A percentile compares a stretch with the other conserved stretches of the same genome.
phyloP scores from a whole-genome alignment of 2,113 vertebrate species.

The Xenopus borealis region DNA sequence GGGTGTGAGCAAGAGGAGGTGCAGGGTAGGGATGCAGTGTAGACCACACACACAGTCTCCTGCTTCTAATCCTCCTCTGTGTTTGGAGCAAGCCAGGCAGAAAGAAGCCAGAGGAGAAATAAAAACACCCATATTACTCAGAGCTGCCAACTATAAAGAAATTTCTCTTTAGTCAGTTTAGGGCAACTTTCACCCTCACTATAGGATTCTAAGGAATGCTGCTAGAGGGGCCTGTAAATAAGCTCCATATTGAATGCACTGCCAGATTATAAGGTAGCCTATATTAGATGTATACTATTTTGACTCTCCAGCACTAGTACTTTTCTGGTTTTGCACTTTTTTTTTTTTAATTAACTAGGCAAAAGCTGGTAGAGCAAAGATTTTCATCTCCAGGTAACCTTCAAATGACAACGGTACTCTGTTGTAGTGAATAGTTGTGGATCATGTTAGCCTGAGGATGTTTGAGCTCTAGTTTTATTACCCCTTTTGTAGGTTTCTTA shows the following conservation, averaged over 20 bases:
- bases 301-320: no score
- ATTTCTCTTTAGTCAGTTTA: background rate
- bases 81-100: slow-evolving; percentile 32
- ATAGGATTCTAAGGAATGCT: slow-evolving; percentile 20
- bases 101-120: slow-evolving; percentile 14
- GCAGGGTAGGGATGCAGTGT: slow-evolving; percentile 19
- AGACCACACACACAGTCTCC: slow-evolving; percentile 25
- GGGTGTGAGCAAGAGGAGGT: slow-evolving; percentile 24
- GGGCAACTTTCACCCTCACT: slow-evolving; percentile 13
- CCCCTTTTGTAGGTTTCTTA: no score
- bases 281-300: no score
- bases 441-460: no score
- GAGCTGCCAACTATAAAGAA: slow-evolving; percentile 21
- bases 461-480: no score
- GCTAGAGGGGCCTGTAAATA: background rate
- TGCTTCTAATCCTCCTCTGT: slow-evolving; percentile 17
- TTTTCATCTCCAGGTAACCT: no score
- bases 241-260: background rate
- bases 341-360: no score
- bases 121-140: slow-evolving; percentile 35
- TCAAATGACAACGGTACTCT: no score
- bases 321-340: no score
- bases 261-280: background rate
- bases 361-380: no score
- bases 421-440: no score